Evolutionary conservation across 2,113 vertebrate species (phyloP).

Genomic region (Pelodiscus sinensis): DNA sequence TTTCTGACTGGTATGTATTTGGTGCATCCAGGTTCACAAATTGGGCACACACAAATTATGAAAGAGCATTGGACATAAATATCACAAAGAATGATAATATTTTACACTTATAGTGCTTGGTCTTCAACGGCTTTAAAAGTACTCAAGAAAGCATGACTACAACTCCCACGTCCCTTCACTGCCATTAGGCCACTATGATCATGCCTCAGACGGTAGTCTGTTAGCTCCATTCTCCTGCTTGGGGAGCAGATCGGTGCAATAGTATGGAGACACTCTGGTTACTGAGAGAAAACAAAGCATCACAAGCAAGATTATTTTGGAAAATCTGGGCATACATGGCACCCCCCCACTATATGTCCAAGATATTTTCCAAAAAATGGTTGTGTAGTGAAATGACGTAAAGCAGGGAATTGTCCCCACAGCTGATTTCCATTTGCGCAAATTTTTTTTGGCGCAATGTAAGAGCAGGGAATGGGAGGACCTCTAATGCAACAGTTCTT

Average conservation of each 20-base stretch:
- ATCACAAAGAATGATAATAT: background rate
- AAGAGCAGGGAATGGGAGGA: too few relatives aligned
- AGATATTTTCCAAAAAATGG: too few relatives aligned
- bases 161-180: background rate
- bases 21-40: background rate
- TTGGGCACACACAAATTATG: background rate
- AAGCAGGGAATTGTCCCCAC: too few relatives aligned
- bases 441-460: too few relatives aligned
- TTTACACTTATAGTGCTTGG: background rate
- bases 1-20: accelerated
- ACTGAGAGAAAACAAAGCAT: accelerated
- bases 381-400: too few relatives aligned
- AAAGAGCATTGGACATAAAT: background rate
- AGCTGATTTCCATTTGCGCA: too few relatives aligned
- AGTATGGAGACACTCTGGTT: accelerated
- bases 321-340: background rate
- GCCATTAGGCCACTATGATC: background rate
- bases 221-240: background rate
- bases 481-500: too few relatives aligned
- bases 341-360: too few relatives aligned
- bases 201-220: background rate
- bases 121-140: background rate
- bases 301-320: accelerated
- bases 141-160: background rate
- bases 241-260: accelerated